Conservation (phyloP, 1,140 invertebrate genomes). For the Agrypnia vestita region DNA sequence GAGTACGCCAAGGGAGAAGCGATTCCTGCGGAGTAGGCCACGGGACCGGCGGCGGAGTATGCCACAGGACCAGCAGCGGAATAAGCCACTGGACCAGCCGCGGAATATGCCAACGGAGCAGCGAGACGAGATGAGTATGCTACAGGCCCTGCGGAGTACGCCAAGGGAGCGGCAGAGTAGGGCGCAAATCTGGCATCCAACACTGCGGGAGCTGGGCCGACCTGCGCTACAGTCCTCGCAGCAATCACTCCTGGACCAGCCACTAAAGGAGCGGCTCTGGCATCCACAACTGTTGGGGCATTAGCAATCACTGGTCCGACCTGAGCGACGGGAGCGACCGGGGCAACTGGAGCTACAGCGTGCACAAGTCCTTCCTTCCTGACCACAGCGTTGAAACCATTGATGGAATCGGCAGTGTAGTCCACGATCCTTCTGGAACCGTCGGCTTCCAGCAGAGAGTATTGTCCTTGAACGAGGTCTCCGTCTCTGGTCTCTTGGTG, state of each 20-base stretch:
- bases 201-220: background rate
- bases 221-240: constrained; percentile 27
- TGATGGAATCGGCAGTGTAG: constrained; percentile 69
- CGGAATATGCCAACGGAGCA: constrained; percentile 49
- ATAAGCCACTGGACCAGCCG: constrained; percentile 43
- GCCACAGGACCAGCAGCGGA: constrained; percentile 41
- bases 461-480: constrained; percentile 69
- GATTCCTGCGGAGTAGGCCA: constrained; percentile 36
- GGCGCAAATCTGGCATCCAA: constrained; percentile 20
- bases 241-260: constrained; percentile 26
- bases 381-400: constrained; percentile 72
- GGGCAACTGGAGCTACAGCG: constrained; percentile 64
- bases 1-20: background rate
- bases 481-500: constrained; percentile 66
- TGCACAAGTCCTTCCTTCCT: constrained; percentile 66
- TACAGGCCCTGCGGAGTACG: constrained; percentile 48
- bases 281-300: constrained; percentile 53
- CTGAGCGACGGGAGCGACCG: constrained; percentile 72
- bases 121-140: constrained; percentile 46
- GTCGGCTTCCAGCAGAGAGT: constrained; percentile 70
- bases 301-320: constrained; percentile 36
- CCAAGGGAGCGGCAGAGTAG: constrained; percentile 34
- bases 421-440: constrained; percentile 67
- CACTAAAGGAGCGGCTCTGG: constrained; percentile 55
- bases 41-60: constrained; percentile 37